These are phyloP conservation scores for Ormyrus nitidulus DNA, from an alignment of 2,888 invertebrate species.

Conservation along the genomic window DNA sequence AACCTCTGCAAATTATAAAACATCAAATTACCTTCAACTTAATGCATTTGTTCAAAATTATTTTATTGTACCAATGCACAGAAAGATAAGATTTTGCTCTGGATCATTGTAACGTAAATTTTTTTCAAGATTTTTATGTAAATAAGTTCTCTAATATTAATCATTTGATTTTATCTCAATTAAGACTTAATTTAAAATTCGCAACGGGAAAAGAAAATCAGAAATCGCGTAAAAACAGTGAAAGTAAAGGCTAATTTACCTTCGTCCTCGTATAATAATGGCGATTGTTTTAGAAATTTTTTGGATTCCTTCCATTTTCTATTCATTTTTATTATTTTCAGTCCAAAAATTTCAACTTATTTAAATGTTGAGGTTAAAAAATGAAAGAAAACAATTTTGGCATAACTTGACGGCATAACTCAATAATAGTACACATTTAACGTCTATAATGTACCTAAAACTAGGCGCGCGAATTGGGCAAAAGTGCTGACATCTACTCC, in stretches of 20 bases:
- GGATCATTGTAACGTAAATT: too few species aligned
- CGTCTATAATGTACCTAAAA: neutral
- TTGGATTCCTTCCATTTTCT: slow-evolving; percentile 36
- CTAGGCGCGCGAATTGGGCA: slow-evolving; percentile 11
- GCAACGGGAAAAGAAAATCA: too few species aligned
- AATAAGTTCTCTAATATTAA: too few species aligned
- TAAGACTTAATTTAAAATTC: too few species aligned
- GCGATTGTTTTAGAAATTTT: slow-evolving; percentile 36
- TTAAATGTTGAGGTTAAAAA: slow-evolving; percentile 18
- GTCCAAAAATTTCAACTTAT: neutral
- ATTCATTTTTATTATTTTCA: slow-evolving; percentile 39
- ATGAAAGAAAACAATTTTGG: slow-evolving; percentile 8
- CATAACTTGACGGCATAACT: neutral
- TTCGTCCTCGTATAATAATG: slow-evolving; percentile 52
- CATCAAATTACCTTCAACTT: too few species aligned
- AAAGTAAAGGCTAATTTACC: slow-evolving; percentile 37
- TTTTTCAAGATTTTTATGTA: too few species aligned
- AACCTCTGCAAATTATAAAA: too few species aligned
- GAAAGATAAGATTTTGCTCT: too few species aligned
- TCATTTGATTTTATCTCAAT: too few species aligned
- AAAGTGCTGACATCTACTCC: slow-evolving; percentile 30
- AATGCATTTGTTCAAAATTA: too few species aligned
- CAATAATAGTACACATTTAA: too few species aligned
- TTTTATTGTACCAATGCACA: too few species aligned
- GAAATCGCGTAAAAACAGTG: neutral